A percentile compares a stretch with the other conserved stretches of the same genome.
These are phyloP conservation scores for Coenonympha glycerion DNA, from an alignment of 2,888 invertebrate genomes.

Conservation along the genomic window DNA sequence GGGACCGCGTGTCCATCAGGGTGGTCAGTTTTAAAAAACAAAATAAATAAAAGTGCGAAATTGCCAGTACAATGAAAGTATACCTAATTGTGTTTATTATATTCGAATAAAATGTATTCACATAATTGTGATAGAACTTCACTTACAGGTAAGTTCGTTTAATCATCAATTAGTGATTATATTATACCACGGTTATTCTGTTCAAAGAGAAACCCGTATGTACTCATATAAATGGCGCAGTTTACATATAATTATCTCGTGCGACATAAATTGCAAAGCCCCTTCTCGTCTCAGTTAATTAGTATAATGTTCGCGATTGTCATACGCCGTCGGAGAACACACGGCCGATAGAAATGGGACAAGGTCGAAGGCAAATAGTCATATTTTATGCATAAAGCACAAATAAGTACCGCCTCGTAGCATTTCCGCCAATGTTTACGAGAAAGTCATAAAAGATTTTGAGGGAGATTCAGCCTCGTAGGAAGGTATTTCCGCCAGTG, in stretches of 20 bases:
- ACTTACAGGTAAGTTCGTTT: too few relatives aligned
- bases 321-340: constrained; percentile 3
- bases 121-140: too few relatives aligned
- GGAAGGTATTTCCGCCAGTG: too few relatives aligned
- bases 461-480: not conserved
- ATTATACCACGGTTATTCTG: too few relatives aligned
- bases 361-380: constrained; percentile 5
- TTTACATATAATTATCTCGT: constrained; percentile 23
- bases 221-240: constrained; percentile 14
- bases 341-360: constrained; percentile 1
- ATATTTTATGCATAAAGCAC: constrained; percentile 6
- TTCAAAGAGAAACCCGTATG: not conserved
- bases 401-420: not conserved
- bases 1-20: too few relatives aligned
- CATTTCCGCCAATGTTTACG: not conserved
- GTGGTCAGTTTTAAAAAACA: too few relatives aligned
- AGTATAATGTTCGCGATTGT: constrained; percentile 16
- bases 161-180: too few relatives aligned
- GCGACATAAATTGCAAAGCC: constrained; percentile 16
- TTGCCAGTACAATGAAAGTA: too few relatives aligned
- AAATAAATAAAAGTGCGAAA: too few relatives aligned
- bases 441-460: not conserved
- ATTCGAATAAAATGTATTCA: too few relatives aligned
- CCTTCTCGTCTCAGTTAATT: constrained; percentile 19
- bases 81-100: too few relatives aligned